Percentiles rank a stretch among this genome's conserved stretches.
phyloP scores from a whole-genome alignment of 2,113 vertebrate genomes.

The Vulpes ferrilata region DNA sequence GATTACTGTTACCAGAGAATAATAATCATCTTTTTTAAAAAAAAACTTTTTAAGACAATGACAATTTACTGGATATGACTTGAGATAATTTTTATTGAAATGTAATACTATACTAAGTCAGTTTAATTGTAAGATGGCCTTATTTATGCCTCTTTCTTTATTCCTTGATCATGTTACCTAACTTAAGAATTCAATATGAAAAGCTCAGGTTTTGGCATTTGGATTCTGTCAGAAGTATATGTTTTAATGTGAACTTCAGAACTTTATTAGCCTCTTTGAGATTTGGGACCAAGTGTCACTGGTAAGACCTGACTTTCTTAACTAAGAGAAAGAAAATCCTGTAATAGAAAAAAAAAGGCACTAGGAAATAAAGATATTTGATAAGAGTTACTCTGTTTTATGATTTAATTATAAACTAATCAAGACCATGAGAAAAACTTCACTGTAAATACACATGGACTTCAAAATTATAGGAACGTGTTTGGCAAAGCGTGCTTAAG shows the following conservation, averaged over 20 bases:
- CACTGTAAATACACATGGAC: slow-evolving; percentile 60
- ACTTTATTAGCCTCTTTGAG: slow-evolving; percentile 3
- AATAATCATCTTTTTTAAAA: neutral
- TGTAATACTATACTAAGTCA: neutral
- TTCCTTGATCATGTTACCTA: neutral
- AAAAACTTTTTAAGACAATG: neutral
- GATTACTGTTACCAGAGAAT: neutral
- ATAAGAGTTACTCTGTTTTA: slow-evolving; percentile 56
- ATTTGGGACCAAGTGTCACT: neutral
- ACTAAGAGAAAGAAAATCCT: neutral
- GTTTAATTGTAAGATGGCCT: neutral
- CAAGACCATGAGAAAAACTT: slow-evolving; percentile 67
- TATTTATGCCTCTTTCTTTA: neutral
- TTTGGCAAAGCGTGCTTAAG: slow-evolving; percentile 59
- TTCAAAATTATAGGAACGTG: slow-evolving; percentile 71
- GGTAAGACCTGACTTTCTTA: slow-evolving; percentile 17
- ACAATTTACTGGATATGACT: neutral
- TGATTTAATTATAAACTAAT: slow-evolving; percentile 69
- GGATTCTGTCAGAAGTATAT: neutral
- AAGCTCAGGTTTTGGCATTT: neutral
- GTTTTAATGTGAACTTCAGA: slow-evolving; percentile 40
- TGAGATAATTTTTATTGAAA: slow-evolving; percentile 26
- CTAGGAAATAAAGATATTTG: neutral
- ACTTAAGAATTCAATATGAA: neutral
- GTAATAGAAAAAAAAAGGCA: neutral